Base-by-base conservation (phyloP, 1,140 invertebrate genomes). In the Triops cancriformis region DNA sequence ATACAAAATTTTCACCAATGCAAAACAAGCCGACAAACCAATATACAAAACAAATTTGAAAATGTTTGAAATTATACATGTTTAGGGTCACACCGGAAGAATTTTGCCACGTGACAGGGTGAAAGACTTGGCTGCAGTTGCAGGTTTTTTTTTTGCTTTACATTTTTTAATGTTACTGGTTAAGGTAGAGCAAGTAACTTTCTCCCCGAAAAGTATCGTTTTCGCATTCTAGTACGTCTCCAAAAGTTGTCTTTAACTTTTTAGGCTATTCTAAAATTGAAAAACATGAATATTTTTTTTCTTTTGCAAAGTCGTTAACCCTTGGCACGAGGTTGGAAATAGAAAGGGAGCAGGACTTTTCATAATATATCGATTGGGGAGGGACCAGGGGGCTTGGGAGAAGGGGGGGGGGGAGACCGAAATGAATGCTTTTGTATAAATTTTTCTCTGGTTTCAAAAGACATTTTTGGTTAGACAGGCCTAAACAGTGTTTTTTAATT, bases 311-410 rank as follows among this genome's bases (percentile, higher is more conserved):
- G 51, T 64, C 51, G 51, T 64, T 64, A 64, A 64, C 51, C 51
- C 51, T 64, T 64, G 51, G 51, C 51, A 64, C 51, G 51, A 64
- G 51, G 51, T 64, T 64, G 51, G 51, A 64, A 64, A 64, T 64
- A 64, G 51, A 64, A 64, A 64, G 51, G 51, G 51, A 64, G 51
- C 51, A 64, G 14, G 23, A 64, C 14, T n/a, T 64, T 64, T 64
- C 18, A 23, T 18, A 64, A 14, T 6, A 64, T 64, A 4, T 37
- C 31, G 31, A 37, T 37, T 2, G 31, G 31, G 31, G 31, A 37
- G 31, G 31, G 31, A 37, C 31, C 2, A 37, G 7, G 31, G 31
- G 31, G 31, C 2, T 37, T 37, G 31, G 31, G 45, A 23, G 45
- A 23, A 45, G 43, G 18, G 2, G 18, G 18, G 7, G 9, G 51